Conservation (phyloP, 2,888 invertebrate species). For the Ectobius pallidus region DNA sequence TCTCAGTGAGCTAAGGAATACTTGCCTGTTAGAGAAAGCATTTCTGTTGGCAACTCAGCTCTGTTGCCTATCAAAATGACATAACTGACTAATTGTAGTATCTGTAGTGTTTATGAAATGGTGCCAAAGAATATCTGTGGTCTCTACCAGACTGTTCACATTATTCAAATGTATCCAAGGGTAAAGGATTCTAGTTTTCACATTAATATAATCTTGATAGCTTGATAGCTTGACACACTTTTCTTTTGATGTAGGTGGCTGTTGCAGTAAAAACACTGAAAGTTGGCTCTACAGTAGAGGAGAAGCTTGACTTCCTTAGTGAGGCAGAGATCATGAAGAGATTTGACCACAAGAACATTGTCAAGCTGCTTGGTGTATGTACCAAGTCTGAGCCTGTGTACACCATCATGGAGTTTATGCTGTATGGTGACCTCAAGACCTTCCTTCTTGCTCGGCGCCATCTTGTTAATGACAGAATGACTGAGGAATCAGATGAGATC, state of each 20-base stretch:
- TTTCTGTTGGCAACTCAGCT: too few relatives aligned
- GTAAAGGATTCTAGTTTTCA: too few relatives aligned
- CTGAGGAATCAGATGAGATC: conserved; percentile 76
- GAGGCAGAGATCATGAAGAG: conserved; percentile 95
- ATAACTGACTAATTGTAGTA: too few relatives aligned
- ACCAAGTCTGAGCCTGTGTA: conserved; percentile 87
- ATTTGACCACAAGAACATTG: conserved; percentile 88
- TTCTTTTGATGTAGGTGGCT: conserved; percentile 65
- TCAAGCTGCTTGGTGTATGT: conserved; percentile 83
- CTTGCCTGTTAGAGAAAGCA: too few relatives aligned
- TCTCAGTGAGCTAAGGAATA: too few relatives aligned
- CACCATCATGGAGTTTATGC: conserved; percentile 93
- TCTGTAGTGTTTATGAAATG: too few relatives aligned
- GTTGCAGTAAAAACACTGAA: conserved; percentile 91
- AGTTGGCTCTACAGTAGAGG: conserved; percentile 79
- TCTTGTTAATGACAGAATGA: conserved; percentile 66
- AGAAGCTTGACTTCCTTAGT: conserved; percentile 88
- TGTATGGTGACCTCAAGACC: conserved; percentile 89
- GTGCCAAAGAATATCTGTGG: too few relatives aligned
- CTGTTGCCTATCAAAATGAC: too few relatives aligned
- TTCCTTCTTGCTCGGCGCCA: conserved; percentile 85
- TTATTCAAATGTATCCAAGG: too few relatives aligned
- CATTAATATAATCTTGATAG: too few relatives aligned
- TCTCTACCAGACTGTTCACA: too few relatives aligned
- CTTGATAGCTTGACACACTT: too few relatives aligned